Conservation (phyloP, 2,888 invertebrate genomes). For the Pseudococcus viburni region DNA sequence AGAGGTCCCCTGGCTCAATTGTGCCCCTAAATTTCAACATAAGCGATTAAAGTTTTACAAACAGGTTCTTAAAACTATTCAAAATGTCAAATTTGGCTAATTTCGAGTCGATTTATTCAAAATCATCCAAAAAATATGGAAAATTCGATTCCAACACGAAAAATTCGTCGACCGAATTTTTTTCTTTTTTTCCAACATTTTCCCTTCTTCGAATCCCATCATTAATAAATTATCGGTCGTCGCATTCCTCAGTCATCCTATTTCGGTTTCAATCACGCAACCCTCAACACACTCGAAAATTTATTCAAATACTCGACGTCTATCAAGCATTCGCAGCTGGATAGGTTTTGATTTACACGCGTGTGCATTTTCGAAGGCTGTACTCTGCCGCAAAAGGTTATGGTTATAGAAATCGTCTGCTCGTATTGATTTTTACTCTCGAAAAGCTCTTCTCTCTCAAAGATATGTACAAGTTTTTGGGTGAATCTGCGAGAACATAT, state of each 20-base stretch:
- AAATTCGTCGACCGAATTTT: background rate
- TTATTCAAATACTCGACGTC: background rate
- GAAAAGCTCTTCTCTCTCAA: background rate
- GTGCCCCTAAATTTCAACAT: no score
- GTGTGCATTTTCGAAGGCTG: background rate
- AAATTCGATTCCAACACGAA: background rate
- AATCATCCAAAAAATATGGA: background rate
- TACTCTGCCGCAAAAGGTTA: background rate
- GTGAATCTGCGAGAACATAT: background rate
- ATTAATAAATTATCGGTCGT: background rate
- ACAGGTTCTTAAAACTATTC: no score
- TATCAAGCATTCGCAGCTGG: background rate
- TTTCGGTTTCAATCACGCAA: background rate
- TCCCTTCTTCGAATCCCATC: background rate
- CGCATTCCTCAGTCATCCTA: background rate
- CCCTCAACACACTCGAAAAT: background rate
- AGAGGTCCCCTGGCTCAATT: no score
- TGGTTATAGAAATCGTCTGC: slow-evolving; percentile 1
- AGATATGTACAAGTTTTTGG: background rate
- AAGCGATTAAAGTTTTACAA: no score
- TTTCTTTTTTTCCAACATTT: background rate
- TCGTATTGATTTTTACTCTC: slow-evolving; percentile 18
- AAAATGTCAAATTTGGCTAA: no score
- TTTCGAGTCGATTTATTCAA: no score
- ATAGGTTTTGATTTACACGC: background rate